These are phyloP conservation scores for Muschampia plurimacula DNA, from an alignment of 2,888 invertebrate species.

Conservation along the genomic window DNA sequence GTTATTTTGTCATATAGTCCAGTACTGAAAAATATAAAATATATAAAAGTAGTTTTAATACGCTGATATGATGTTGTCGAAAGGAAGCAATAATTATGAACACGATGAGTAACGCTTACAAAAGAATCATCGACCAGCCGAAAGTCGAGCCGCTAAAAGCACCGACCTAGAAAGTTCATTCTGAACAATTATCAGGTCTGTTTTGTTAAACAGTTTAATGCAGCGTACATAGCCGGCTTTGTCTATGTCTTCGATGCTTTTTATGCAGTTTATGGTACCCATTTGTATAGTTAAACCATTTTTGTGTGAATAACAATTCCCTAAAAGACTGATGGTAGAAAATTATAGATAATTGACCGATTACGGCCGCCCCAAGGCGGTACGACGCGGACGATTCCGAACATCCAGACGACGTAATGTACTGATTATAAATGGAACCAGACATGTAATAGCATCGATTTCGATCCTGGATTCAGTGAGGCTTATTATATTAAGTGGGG, in stretches of 20 bases:
- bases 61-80: background rate
- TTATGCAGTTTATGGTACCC: constrained; percentile 47
- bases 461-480: constrained; percentile 76
- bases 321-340: constrained; percentile 81
- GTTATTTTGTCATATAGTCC: background rate
- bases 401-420: constrained; percentile 64
- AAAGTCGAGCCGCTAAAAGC: constrained; percentile 46
- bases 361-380: constrained; percentile 69
- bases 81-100: constrained; percentile 32
- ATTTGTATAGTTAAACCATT: constrained; percentile 38
- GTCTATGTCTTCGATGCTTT: constrained; percentile 49
- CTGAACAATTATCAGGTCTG: constrained; percentile 68
- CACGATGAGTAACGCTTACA: constrained; percentile 35
- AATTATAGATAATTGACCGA: constrained; percentile 84
- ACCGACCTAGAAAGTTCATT: constrained; percentile 66
- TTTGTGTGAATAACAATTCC: constrained; percentile 41
- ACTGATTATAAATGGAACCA: constrained; percentile 81
- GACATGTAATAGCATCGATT: constrained; percentile 83
- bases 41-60: constrained; percentile 8
- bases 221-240: constrained; percentile 56
- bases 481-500: constrained; percentile 85
- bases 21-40: background rate
- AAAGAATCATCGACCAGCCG: constrained; percentile 29
- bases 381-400: constrained; percentile 45
- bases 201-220: constrained; percentile 60